phyloP scores from a whole-genome alignment of 2,888 invertebrate species.

The Cylindroiulus punctatus region DNA sequence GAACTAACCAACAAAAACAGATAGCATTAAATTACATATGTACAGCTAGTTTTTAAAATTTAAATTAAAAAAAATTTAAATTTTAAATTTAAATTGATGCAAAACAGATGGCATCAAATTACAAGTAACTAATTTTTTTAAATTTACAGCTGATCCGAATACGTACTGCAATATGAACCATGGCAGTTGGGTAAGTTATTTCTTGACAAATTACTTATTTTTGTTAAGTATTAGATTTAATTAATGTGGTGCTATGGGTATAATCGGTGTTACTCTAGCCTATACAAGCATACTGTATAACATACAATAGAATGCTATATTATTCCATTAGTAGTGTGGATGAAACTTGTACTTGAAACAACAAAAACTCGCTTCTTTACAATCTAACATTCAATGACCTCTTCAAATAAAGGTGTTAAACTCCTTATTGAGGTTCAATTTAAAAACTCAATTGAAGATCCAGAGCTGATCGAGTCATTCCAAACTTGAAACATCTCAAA shows the following conservation, averaged over 20 bases:
- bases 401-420: neutral
- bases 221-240: neutral
- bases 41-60: too few relatives aligned
- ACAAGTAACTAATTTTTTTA: slow-evolving; percentile 50
- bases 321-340: neutral
- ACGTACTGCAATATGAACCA: slow-evolving; percentile 75
- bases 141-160: slow-evolving; percentile 73
- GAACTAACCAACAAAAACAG: too few relatives aligned
- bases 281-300: neutral
- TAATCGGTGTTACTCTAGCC: neutral
- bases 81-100: too few relatives aligned
- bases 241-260: neutral
- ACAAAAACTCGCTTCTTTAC: neutral
- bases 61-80: neutral
- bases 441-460: too few relatives aligned
- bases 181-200: slow-evolving; percentile 72
- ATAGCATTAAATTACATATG: too few relatives aligned
- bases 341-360: neutral
- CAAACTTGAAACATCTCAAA: too few relatives aligned
- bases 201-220: neutral
- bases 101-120: too few relatives aligned
- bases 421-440: too few relatives aligned
- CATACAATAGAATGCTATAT: neutral
- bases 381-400: neutral
- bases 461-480: too few relatives aligned